phyloP scores from a whole-genome alignment of 2,888 invertebrate species.

The Notocelia uddmanniana region DNA sequence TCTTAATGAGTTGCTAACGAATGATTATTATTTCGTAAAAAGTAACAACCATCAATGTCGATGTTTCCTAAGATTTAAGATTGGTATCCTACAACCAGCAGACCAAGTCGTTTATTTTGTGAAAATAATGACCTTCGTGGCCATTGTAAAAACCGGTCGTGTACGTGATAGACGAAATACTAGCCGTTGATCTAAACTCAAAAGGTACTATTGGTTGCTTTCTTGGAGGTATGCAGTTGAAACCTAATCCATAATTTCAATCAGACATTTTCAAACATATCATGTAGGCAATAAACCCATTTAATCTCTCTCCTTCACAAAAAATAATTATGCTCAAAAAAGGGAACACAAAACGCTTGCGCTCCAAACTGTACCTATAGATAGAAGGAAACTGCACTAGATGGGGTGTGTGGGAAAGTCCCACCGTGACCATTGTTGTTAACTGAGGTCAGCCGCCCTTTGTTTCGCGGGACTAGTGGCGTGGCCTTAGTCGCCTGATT shows the following conservation, averaged over 20 bases:
- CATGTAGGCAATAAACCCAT: too few species aligned
- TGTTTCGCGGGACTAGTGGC: conserved; percentile 22
- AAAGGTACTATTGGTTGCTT: too few species aligned
- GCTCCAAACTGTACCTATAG: background rate
- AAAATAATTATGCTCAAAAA: too few species aligned
- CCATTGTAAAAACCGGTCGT: conserved; percentile 13
- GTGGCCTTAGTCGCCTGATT: conserved; percentile 32
- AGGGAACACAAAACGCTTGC: background rate
- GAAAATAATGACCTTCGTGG: conserved; percentile 34
- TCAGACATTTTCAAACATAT: too few species aligned
- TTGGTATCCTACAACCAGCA: too few species aligned
- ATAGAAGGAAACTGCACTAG: conserved; percentile 38
- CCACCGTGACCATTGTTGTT: conserved; percentile 33
- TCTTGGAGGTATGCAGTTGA: too few species aligned
- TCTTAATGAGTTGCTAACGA: conserved; percentile 4
- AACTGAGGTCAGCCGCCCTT: conserved; percentile 39
- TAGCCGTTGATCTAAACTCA: background rate
- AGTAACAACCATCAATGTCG: conserved; percentile 26
- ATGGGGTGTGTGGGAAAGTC: conserved; percentile 38
- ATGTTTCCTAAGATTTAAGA: conserved; percentile 30
- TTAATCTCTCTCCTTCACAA: too few species aligned
- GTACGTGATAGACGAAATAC: conserved; percentile 22
- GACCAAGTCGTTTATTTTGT: conserved; percentile 34
- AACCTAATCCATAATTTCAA: too few species aligned
- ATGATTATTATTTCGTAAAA: conserved; percentile 17